Evolutionary conservation across 2,888 invertebrate genomes (phyloP), one percentile per base, ranked within the genome.

Genomic region (Lacanobia oleracea): DNA sequence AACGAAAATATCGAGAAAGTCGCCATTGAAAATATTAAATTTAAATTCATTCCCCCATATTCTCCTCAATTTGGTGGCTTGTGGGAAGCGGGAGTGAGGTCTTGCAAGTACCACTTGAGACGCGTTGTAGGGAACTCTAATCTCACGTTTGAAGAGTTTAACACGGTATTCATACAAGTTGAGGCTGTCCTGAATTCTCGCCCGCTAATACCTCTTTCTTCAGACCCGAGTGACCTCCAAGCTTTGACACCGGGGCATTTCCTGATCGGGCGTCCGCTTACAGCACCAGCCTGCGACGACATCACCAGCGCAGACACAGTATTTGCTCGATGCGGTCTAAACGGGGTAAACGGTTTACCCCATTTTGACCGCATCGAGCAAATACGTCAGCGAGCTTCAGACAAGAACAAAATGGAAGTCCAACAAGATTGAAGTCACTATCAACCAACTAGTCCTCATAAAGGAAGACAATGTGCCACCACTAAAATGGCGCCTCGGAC

Each of bases 141-240:
- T 48, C 48, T 56, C 33, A 56, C 56, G 6, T 56, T 56, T 33
- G 56, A 56, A 56, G 54, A 54, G 27, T 54, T 54, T 56, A 56
- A 18, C 27, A 56, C 27, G 27, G 10, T 54, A 54, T 18, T 54
- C 9, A 27, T 54, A 27, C 54, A 27, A 54, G 27, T 54, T 56
- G n/a, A n/a, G n/a, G n/a, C n/a, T n/a, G n/a, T n/a, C n/a, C n/a
- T n/a, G n/a, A n/a, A n/a, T n/a, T n/a, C n/a, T n/a, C n/a, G n/a
- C n/a, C n/a, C n/a, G n/a, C n/a, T n/a, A n/a, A n/a, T n/a, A n/a
- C n/a, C n/a, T n/a, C n/a, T n/a, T n/a, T n/a, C n/a, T n/a, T n/a
- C n/a, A n/a, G n/a, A n/a, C n/a, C n/a, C n/a, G n/a, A n/a, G n/a
- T n/a, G 27, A 57, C 56, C 33, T 45, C 40, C 40, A 59, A 59